Percentiles rank a stretch among this genome's conserved stretches.
These are phyloP conservation scores for Scaeva pyrastri DNA, from an alignment of 2,888 invertebrate genomes.

Conservation along the genomic window DNA sequence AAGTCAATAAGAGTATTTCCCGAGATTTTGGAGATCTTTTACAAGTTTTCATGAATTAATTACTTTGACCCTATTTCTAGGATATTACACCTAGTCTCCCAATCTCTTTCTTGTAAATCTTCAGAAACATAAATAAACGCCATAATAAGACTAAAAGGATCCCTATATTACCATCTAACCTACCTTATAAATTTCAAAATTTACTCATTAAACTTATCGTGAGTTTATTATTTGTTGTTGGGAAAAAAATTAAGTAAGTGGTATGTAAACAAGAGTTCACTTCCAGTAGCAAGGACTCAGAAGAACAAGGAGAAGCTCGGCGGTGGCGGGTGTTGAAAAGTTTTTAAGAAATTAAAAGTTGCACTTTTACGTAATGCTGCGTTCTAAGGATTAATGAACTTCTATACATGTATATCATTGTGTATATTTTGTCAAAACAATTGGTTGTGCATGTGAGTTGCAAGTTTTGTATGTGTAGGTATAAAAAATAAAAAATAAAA, in stretches of 20 bases:
- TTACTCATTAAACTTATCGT: not conserved
- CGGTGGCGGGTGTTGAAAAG: not conserved
- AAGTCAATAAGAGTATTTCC: too few species aligned
- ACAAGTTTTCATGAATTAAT: too few species aligned
- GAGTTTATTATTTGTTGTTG: not conserved
- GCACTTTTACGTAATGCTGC: not conserved
- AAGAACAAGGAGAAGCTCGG: not conserved
- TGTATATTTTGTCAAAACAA: not conserved
- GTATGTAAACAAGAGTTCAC: conserved; percentile 7
- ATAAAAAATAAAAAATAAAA: not conserved
- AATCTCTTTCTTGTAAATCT: too few species aligned
- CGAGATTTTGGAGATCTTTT: too few species aligned
- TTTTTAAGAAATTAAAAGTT: conserved; percentile 9
- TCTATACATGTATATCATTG: not conserved
- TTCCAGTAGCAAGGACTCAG: not conserved
- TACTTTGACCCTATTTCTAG: too few species aligned
- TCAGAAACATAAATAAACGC: too few species aligned
- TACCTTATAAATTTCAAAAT: not conserved
- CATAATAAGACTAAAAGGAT: too few species aligned
- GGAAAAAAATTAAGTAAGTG: too few species aligned
- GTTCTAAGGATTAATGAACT: conserved; percentile 3
- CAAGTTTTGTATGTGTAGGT: not conserved
- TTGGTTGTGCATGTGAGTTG: conserved; percentile 3
- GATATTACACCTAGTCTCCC: too few species aligned
- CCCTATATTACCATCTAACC: too few species aligned